Evolutionary conservation across 2,888 invertebrate genomes (phyloP), one percentile per base, ranked within the genome.

Genomic region (Marasmarcha lunaedactyla): DNA sequence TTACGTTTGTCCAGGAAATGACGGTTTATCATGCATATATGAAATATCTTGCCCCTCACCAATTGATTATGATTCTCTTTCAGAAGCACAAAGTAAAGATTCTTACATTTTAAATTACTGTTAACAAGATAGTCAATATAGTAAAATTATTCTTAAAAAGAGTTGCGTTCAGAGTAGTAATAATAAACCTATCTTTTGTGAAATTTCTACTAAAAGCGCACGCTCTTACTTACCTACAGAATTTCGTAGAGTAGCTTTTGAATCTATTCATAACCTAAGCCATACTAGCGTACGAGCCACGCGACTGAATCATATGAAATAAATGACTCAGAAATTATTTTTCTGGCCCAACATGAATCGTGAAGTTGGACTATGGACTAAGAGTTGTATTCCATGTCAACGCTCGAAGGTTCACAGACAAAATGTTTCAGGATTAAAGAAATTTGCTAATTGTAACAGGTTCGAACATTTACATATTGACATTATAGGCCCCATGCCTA

Each of bases 1-100:
- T 2, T 50, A 66, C 41, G 46, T 63, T 3, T 30, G 40, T 2
- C 1, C n/a, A 36, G 7, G 42, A 48, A n/a, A 61, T 62, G n/a
- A n/a, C n/a, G n/a, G 35, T 2, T 40, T 61, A 15, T 57, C 48
- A 7, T 47, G 56, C 11, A 37, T 52, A 6, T 46, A 42, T n/a
- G n/a, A n/a, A n/a, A n/a, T n/a, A n/a, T n/a, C n/a, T n/a, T n/a
- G n/a, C n/a, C n/a, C n/a, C n/a, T n/a, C n/a, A n/a, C n/a, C n/a
- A n/a, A n/a, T n/a, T n/a, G n/a, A n/a, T n/a, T n/a, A n/a, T n/a
- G n/a, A n/a, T n/a, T n/a, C n/a, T n/a, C n/a, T n/a, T n/a, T n/a
- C n/a, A n/a, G n/a, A n/a, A n/a, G 34, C 25, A 1, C 35, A 37
- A 12, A n/a, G 30, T 9, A 10, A n/a, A 2, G 41, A 36, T 25